Conservation (phyloP, 2,888 invertebrate genomes). For the Mactromeris polynyma region DNA sequence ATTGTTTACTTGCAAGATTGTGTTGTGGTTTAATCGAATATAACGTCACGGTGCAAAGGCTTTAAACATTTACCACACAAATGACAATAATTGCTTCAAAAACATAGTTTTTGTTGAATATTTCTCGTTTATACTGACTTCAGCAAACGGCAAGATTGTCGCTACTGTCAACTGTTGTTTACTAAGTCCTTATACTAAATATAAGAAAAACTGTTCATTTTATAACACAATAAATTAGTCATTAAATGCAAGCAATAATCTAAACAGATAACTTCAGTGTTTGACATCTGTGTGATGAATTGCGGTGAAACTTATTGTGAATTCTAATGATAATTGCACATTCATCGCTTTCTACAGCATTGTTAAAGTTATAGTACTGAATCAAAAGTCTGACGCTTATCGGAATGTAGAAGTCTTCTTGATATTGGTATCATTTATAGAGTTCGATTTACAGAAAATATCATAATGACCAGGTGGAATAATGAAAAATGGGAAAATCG, state of each 20-base stretch:
- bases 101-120: neutral
- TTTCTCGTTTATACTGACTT: neutral
- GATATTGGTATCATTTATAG: neutral
- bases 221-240: constrained; percentile 13
- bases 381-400: neutral
- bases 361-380: neutral
- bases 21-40: no score
- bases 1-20: no score
- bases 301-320: constrained; percentile 21
- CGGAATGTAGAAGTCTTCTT: neutral
- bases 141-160: neutral
- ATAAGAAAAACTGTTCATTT: neutral
- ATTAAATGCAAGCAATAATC: constrained; percentile 26
- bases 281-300: constrained; percentile 43
- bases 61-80: neutral
- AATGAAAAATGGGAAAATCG: neutral
- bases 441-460: no score
- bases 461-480: neutral
- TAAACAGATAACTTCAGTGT: constrained; percentile 14
- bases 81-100: neutral
- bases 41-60: no score
- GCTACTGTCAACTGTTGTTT: neutral
- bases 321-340: constrained; percentile 10
- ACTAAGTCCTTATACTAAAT: neutral
- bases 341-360: neutral